These are phyloP conservation scores for Colinus virginianus DNA, from an alignment of 2,113 vertebrate genomes.

Conservation along the genomic window DNA sequence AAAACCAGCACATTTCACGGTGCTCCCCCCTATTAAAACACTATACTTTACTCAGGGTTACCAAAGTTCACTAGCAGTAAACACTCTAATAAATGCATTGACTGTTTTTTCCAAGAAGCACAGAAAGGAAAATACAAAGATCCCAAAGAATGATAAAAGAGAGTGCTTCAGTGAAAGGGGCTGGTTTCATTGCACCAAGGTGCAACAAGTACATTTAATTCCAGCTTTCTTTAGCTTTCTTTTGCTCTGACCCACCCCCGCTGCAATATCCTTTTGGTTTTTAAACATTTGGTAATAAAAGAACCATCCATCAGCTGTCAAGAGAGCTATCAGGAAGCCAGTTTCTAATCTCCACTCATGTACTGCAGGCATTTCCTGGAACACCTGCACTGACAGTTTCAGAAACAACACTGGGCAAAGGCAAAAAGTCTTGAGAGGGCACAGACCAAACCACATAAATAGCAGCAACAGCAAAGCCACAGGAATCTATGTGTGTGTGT, in stretches of 20 bases:
- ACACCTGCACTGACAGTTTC: constrained; percentile 1
- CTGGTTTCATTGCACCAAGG: background rate
- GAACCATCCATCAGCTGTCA: constrained; percentile 23
- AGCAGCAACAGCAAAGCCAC: constrained; percentile 37
- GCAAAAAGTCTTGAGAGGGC: background rate
- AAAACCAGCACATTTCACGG: background rate
- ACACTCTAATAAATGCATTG: background rate
- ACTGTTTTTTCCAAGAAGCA: background rate
- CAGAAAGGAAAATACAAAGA: background rate
- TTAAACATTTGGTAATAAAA: constrained; percentile 12
- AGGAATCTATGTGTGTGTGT: background rate
- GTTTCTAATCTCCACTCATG: background rate
- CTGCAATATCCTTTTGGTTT: constrained; percentile 1
- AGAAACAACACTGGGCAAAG: background rate
- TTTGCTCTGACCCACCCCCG: background rate
- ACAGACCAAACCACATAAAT: background rate
- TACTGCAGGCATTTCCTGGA: background rate
- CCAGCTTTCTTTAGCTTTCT: constrained; percentile 3
- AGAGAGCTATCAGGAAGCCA: background rate
- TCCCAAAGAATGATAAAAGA: background rate
- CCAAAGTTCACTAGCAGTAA: background rate
- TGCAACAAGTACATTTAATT: background rate
- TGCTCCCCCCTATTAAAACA: background rate
- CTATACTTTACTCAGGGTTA: background rate
- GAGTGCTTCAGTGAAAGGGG: background rate